A percentile compares a stretch with the other conserved stretches of the same genome.
Conservation (phyloP, 2,888 invertebrate species). For the Eupithecia pulchellata region DNA sequence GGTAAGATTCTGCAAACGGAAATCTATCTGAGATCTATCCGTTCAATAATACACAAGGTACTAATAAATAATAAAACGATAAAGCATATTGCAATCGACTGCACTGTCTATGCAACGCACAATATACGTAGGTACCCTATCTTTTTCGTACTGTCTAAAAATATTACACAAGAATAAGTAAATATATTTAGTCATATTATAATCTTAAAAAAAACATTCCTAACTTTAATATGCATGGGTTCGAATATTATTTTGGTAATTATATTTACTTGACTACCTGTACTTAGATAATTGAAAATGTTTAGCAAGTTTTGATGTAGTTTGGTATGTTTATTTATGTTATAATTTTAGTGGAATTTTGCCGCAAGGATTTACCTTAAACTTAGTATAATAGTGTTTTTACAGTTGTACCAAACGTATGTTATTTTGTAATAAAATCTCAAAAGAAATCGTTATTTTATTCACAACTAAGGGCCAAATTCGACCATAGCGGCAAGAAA, state of each 20-base stretch:
- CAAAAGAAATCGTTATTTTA: background rate
- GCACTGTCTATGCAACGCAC: background rate
- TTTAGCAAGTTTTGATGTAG: background rate
- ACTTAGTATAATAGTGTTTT: slow-evolving; percentile 20
- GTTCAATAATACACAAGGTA: no score
- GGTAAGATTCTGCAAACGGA: no score
- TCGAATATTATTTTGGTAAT: background rate
- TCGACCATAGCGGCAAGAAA: background rate
- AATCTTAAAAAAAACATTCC: background rate
- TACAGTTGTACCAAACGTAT: slow-evolving; percentile 31
- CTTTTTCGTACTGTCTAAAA: background rate
- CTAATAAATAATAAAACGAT: no score
- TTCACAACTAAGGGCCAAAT: background rate
- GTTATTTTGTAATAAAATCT: slow-evolving; percentile 28
- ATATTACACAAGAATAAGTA: background rate
- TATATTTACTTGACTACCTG: background rate
- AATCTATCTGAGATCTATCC: no score
- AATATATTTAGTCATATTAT: background rate
- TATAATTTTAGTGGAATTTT: background rate
- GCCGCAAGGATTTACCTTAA: background rate
- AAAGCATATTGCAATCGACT: background rate
- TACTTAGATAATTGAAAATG: background rate
- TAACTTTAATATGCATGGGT: background rate
- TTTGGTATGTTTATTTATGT: slow-evolving; percentile 6
- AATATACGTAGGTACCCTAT: background rate